Evolutionary conservation across 2,888 invertebrate genomes (phyloP).

Genomic region (Prosopocoilus inquinatus): DNA sequence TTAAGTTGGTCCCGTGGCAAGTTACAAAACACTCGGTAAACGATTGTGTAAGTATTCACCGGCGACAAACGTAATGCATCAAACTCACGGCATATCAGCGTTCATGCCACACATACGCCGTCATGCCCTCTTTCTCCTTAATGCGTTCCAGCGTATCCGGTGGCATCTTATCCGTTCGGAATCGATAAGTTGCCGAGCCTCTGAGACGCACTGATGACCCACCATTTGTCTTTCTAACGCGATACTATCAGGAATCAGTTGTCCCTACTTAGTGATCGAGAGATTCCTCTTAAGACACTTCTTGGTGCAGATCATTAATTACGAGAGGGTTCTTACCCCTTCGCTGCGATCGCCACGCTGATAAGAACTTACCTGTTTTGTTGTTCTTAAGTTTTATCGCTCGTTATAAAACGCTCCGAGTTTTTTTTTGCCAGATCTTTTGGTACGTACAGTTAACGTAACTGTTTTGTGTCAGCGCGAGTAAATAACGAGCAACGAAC

Average conservation of each 20-base stretch:
- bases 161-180: conserved; percentile 35
- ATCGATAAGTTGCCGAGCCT: conserved; percentile 43
- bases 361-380: no score
- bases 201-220: conserved; percentile 37
- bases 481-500: no score
- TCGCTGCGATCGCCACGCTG: conserved; percentile 1
- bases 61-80: conserved; percentile 28
- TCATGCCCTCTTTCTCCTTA: conserved; percentile 16
- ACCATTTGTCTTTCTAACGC: conserved; percentile 44
- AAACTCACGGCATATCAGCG: conserved; percentile 27
- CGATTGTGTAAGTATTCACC: background rate
- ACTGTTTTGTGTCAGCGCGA: no score
- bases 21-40: no score
- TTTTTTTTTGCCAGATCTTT: no score
- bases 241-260: conserved; percentile 36
- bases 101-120: conserved; percentile 25
- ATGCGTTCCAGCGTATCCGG: conserved; percentile 22
- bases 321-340: conserved; percentile 26
- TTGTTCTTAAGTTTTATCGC: no score
- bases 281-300: conserved; percentile 25
- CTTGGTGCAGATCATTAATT: conserved; percentile 27
- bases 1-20: no score
- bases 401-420: no score
- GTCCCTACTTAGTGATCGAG: conserved; percentile 14
- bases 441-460: no score